Evolutionary conservation across 2,797 vertebrate species (phyloP).

Genomic region (Eidolon dupreanum): DNA sequence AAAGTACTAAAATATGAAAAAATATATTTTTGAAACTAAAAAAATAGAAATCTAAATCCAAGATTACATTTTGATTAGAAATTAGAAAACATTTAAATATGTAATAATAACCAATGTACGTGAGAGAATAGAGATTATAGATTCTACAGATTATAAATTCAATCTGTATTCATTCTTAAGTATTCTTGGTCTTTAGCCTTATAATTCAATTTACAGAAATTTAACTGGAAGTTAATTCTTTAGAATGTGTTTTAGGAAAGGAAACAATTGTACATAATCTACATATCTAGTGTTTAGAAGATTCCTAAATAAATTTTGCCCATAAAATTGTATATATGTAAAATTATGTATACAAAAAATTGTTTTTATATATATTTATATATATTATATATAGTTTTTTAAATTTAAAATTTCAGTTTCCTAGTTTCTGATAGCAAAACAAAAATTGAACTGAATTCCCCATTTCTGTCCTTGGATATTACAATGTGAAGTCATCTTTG

Average conservation of each 20-base stretch:
- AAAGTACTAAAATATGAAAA: not conserved
- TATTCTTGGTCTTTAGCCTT: not conserved
- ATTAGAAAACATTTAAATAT: slow-evolving; percentile 3
- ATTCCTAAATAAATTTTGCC: not conserved
- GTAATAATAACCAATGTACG: not conserved
- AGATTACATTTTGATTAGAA: not conserved
- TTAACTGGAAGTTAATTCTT: not conserved
- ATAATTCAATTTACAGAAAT: not conserved
- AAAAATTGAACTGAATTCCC: not conserved
- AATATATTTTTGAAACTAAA: not conserved
- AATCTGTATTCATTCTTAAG: not conserved
- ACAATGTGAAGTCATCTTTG: not conserved
- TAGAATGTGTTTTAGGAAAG: not conserved
- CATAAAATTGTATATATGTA: not conserved
- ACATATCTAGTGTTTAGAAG: not conserved
- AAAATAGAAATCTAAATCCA: not conserved
- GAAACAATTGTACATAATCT: not conserved
- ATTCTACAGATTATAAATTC: not conserved
- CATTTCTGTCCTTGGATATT: not conserved
- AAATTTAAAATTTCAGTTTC: not conserved
- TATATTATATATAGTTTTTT: not conserved
- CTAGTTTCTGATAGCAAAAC: not conserved
- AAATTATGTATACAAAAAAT: no score
- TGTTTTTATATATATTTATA: not conserved
- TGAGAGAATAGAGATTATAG: not conserved